Evolutionary conservation across 1,140 invertebrate species (phyloP).

Genomic region (Odontomachus brunneus): DNA sequence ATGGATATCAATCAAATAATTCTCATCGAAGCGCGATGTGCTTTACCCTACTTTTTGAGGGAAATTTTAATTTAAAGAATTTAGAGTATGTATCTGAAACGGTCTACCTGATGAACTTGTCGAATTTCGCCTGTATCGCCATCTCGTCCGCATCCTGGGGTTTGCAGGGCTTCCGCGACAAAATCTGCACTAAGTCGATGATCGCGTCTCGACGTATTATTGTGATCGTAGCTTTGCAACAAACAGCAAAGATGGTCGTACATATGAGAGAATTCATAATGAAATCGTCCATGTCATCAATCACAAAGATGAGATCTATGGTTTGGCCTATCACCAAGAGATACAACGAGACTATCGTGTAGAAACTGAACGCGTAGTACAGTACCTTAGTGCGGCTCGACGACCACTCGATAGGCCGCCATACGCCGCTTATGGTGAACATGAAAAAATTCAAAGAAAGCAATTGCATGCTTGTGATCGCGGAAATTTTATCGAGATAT

Average conservation of each 20-base stretch:
- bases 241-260: neutral
- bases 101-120: constrained; percentile 10
- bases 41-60: too few relatives aligned
- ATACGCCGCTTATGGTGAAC: constrained; percentile 11
- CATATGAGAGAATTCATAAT: neutral
- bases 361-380: constrained; percentile 9
- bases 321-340: neutral
- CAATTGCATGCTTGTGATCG: neutral
- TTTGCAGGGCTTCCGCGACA: constrained; percentile 5
- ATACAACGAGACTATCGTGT: neutral
- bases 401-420: constrained; percentile 45
- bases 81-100: too few relatives aligned
- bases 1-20: too few relatives aligned
- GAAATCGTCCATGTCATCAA: constrained; percentile 16
- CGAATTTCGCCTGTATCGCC: constrained; percentile 13
- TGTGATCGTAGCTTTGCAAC: neutral
- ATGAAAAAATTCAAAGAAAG: constrained; percentile 40
- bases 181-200: neutral
- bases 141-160: neutral
- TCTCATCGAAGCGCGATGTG: too few relatives aligned
- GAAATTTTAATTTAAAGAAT: too few relatives aligned
- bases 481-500: neutral
- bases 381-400: neutral
- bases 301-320: constrained; percentile 9
- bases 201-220: neutral